Evolutionary conservation across 2,888 invertebrate species (phyloP).

Genomic region (Selenia dentaria): DNA sequence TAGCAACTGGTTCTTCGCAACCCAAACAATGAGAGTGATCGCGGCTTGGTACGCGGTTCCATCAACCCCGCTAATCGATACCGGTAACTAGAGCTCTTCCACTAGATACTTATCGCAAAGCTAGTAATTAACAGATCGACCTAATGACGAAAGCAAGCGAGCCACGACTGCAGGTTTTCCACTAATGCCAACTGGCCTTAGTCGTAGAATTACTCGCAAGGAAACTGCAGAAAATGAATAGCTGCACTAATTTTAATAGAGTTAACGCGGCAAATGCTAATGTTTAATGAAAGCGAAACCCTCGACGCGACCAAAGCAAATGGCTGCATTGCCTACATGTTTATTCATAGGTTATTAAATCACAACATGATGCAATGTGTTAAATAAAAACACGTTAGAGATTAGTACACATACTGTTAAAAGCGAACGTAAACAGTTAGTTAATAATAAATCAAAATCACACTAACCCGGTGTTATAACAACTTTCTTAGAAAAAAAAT

Average conservation of each 20-base stretch:
- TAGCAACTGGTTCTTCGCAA: constrained; percentile 70
- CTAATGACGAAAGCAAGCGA: constrained; percentile 41
- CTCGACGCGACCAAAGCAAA: constrained; percentile 28
- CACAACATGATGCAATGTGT: constrained; percentile 41
- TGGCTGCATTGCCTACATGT: constrained; percentile 38
- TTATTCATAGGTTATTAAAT: constrained; percentile 40
- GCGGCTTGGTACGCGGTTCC: constrained; percentile 74
- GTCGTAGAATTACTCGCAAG: constrained; percentile 1
- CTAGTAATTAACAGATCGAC: constrained; percentile 42
- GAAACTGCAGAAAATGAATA: constrained; percentile 21
- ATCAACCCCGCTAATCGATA: constrained; percentile 69
- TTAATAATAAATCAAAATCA: constrained; percentile 25
- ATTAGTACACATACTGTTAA: constrained; percentile 32
- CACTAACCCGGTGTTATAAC: constrained; percentile 23
- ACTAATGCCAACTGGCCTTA: constrained; percentile 13
- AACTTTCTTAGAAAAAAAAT: constrained; percentile 32
- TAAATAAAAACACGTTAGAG: constrained; percentile 26
- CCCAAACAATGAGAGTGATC: constrained; percentile 81
- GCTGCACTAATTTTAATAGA: constrained; percentile 37
- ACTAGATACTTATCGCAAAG: constrained; percentile 53
- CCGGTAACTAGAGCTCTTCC: constrained; percentile 48
- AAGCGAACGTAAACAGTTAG: constrained; percentile 35
- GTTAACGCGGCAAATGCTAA: constrained; percentile 40
- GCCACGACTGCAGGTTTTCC: constrained; percentile 44
- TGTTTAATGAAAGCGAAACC: constrained; percentile 45